A percentile compares a stretch with the other conserved stretches of the same genome.
Conservation (phyloP, 1,140 invertebrate species). For the Atta colombica region DNA sequence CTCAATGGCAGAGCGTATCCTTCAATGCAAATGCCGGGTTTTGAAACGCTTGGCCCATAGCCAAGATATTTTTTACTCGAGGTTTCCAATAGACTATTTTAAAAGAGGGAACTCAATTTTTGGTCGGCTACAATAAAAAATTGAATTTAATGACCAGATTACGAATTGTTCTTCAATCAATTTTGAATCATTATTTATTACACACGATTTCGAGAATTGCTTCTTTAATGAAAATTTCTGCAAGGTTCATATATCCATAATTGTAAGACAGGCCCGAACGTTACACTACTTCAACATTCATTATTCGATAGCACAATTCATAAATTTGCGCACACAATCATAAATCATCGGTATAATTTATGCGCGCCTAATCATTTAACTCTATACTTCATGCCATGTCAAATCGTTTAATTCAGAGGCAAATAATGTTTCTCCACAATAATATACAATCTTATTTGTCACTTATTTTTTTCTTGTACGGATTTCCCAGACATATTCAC, state of each 20-base stretch:
- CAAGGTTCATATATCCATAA: not conserved
- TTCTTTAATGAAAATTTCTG: not conserved
- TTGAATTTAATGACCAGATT: not conserved
- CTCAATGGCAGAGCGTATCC: not conserved
- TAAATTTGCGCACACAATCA: not conserved
- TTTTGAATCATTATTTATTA: not conserved
- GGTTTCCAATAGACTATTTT: not conserved
- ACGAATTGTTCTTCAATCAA: not conserved
- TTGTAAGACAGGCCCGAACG: not conserved
- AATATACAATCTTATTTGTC: constrained; percentile 35
- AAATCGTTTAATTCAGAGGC: constrained; percentile 24
- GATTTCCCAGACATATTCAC: not conserved
- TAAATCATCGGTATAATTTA: constrained; percentile 48
- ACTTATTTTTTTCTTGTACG: not conserved
- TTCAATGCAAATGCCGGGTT: not conserved
- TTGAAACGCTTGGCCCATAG: not conserved
- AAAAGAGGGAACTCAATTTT: not conserved
- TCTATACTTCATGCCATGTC: not conserved
- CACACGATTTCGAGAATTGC: not conserved
- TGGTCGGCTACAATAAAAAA: not conserved
- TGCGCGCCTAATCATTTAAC: not conserved
- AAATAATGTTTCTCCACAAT: constrained; percentile 40
- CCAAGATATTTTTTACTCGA: not conserved
- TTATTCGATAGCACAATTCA: constrained; percentile 29
- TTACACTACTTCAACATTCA: not conserved